These are phyloP conservation scores for Motacilla tschutschensis DNA, from an alignment of 2,113 vertebrate genomes.

Conservation along the genomic window DNA sequence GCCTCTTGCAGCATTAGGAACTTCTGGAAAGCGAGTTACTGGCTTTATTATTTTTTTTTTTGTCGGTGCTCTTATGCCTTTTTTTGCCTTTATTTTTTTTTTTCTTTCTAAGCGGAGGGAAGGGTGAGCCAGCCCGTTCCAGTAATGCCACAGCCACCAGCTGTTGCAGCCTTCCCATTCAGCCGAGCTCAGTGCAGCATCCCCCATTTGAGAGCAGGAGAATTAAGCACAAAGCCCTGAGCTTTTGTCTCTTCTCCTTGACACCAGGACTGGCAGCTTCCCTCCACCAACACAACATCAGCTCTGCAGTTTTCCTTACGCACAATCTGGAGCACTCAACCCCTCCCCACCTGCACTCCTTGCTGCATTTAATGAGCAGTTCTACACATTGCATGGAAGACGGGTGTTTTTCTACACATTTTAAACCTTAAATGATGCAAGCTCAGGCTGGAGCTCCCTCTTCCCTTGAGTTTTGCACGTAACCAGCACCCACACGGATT, in stretches of 20 bases:
- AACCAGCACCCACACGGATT: accelerated
- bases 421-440: neutral
- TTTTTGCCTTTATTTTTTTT: neutral
- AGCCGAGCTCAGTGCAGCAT: neutral
- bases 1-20: slow-evolving; percentile 59
- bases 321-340: neutral
- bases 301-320: neutral
- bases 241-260: neutral
- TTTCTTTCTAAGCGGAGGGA: neutral
- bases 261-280: neutral
- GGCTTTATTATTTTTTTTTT: neutral
- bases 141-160: slow-evolving; percentile 36
- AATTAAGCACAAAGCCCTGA: neutral
- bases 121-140: slow-evolving; percentile 13
- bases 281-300: neutral
- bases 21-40: slow-evolving; percentile 42
- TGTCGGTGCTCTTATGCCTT: neutral
- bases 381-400: neutral
- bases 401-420: neutral
- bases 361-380: neutral
- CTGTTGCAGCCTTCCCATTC: slow-evolving; percentile 10
- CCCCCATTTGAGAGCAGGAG: neutral
- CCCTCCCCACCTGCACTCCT: neutral
- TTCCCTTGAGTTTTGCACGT: neutral
- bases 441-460: neutral